Conservation (phyloP, 2,113 vertebrate species). For the Madoqua kirkii region DNA sequence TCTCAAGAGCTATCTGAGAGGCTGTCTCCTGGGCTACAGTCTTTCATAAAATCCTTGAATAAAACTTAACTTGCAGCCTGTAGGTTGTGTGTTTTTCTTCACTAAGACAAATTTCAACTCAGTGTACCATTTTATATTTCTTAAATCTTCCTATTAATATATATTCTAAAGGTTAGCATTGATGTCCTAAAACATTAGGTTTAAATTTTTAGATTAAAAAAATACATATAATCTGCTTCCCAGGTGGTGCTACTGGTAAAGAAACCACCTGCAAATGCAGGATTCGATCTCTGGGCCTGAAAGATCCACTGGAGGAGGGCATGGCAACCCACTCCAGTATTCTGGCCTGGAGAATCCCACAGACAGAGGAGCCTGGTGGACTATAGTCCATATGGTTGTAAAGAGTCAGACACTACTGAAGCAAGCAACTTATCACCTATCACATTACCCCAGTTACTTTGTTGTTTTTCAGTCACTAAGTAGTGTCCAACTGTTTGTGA, state of each 20-base stretch:
- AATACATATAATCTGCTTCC: background rate
- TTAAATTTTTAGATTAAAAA: background rate
- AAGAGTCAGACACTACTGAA: background rate
- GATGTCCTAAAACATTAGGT: background rate
- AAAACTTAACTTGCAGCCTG: background rate
- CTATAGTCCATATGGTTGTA: background rate
- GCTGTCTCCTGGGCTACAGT: background rate
- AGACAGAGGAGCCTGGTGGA: background rate
- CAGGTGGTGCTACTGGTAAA: background rate
- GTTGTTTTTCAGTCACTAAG: background rate
- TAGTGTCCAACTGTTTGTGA: background rate
- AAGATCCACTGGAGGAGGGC: background rate
- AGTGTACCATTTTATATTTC: background rate
- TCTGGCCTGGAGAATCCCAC: background rate
- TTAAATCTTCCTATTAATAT: background rate
- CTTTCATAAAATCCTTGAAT: background rate
- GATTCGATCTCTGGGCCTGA: background rate
- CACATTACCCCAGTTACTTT: background rate
- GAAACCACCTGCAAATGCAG: background rate
- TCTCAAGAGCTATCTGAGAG: background rate
- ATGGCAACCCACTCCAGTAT: background rate
- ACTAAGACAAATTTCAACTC: background rate
- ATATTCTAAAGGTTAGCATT: background rate
- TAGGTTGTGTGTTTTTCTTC: background rate
- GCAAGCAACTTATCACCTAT: background rate